A percentile compares a stretch with the other conserved stretches of the same genome.
Conservation (phyloP, 2,113 vertebrate genomes). For the Picathartes gymnocephalus region DNA sequence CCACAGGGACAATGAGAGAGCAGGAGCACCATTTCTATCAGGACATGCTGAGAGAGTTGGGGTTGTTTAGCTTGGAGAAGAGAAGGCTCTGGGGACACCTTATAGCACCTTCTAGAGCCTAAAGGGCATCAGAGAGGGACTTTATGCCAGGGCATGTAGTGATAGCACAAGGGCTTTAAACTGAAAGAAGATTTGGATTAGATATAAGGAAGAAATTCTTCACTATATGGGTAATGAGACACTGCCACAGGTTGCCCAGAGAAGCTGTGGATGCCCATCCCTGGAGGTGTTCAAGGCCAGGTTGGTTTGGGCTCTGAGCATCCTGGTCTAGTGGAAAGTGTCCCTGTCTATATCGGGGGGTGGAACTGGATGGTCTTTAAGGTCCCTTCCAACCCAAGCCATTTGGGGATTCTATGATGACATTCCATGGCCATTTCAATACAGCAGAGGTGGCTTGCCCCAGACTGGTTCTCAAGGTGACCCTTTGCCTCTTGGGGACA, state of each 20-base stretch:
- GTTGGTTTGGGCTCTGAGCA: not conserved
- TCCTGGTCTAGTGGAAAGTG: not conserved
- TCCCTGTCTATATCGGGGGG: rapidly evolving
- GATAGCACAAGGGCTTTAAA: not conserved
- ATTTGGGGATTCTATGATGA: not conserved
- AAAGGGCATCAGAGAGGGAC: not conserved
- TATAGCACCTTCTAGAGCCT: not conserved
- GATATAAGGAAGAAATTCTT: not conserved
- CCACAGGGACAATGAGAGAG: not conserved
- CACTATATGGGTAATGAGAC: not conserved
- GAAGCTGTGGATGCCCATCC: not conserved
- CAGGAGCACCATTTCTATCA: not conserved
- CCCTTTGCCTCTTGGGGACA: not conserved
- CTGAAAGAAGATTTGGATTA: not conserved
- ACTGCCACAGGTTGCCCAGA: not conserved
- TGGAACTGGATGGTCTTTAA: not conserved
- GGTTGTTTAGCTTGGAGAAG: not conserved
- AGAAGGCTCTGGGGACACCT: not conserved
- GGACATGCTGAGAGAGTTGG: not conserved
- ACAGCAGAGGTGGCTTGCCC: not conserved
- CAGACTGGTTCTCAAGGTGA: not conserved
- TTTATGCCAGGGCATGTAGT: not conserved
- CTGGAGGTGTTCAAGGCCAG: not conserved
- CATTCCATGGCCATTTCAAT: not conserved
- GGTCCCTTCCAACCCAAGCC: not conserved